Conservation (phyloP, 2,113 vertebrate genomes). For the Serilophus lunatus region DNA sequence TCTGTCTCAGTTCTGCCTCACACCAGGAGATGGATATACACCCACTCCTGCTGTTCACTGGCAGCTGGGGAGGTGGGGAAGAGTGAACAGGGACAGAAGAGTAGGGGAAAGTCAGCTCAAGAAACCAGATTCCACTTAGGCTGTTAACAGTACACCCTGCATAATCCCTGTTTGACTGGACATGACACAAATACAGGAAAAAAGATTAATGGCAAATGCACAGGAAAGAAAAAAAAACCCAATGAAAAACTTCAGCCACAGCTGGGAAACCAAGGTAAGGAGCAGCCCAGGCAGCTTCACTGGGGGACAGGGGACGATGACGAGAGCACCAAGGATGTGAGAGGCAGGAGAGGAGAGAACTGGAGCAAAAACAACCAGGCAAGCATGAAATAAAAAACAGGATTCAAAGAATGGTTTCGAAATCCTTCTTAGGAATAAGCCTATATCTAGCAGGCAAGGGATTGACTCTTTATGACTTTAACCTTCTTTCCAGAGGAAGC, state of each 20-base stretch:
- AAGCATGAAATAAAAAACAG: not conserved
- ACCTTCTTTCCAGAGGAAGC: not conserved
- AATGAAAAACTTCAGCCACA: not conserved
- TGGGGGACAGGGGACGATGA: fast-evolving
- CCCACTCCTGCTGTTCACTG: not conserved
- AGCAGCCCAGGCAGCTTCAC: not conserved
- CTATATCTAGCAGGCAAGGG: not conserved
- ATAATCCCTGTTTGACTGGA: not conserved
- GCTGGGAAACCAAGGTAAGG: not conserved
- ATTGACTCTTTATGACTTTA: not conserved
- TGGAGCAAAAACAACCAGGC: not conserved
- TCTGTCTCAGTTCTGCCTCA: not conserved
- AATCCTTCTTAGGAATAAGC: not conserved
- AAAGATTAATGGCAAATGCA: not conserved
- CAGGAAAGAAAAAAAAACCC: not conserved
- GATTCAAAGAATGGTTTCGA: not conserved
- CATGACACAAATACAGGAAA: not conserved
- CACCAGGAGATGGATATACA: not conserved
- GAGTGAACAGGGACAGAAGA: not conserved
- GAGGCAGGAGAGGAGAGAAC: not conserved
- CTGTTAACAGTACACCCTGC: not conserved
- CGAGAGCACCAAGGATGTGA: not conserved
- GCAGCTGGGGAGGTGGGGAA: not conserved
- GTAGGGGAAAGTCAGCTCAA: not conserved
- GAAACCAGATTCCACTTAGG: not conserved